Evolutionary conservation across 2,797 vertebrate species (phyloP).

Genomic region (Psittacula derbiana): DNA sequence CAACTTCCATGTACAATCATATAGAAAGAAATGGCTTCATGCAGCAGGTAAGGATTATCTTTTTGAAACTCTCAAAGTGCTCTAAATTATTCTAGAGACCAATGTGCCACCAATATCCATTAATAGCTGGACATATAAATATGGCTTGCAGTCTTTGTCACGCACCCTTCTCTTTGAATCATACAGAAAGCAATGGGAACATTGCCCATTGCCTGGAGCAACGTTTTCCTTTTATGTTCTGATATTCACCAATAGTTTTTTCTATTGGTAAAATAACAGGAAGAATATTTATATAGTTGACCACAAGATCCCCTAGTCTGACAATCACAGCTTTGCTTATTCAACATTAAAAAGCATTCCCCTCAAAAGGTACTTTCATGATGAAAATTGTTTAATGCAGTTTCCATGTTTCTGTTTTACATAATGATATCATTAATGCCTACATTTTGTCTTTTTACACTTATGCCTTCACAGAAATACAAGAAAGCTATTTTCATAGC

Average conservation of each 20-base stretch:
- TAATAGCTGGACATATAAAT: neutral
- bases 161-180: neutral
- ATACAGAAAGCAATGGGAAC: neutral
- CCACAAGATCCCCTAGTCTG: neutral
- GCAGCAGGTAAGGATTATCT: neutral
- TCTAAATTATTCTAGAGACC: neutral
- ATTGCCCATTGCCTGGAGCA: neutral
- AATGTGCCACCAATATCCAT: neutral
- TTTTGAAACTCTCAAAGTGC: neutral
- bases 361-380: neutral
- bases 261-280: neutral
- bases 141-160: neutral
- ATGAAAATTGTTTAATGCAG: neutral
- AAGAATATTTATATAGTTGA: neutral
- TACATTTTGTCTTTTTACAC: neutral
- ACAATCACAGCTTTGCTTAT: neutral
- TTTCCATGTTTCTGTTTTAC: neutral
- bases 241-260: neutral
- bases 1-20: neutral
- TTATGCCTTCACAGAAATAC: neutral
- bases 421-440: neutral
- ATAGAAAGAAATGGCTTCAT: neutral
- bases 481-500: neutral
- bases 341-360: neutral
- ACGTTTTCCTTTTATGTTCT: neutral